Conservation (phyloP, 2,888 invertebrate species). For the Linnaemya tessellans region DNA sequence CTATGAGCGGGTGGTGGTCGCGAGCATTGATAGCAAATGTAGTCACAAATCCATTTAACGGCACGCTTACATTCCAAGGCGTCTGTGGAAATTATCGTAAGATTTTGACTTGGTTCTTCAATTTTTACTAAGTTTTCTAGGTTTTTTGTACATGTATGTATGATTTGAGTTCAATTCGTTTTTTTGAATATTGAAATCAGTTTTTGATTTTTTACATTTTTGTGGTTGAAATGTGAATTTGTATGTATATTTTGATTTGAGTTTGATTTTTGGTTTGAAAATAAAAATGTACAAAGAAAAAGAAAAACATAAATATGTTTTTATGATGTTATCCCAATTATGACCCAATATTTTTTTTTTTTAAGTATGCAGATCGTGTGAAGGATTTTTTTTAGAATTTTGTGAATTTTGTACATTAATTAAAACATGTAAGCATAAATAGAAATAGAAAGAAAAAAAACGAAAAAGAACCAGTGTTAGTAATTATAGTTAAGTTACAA, state of each 20-base stretch:
- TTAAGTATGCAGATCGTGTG: slow-evolving; percentile 51
- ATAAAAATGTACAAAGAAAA: slow-evolving; percentile 75
- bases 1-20: slow-evolving; percentile 97
- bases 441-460: slow-evolving; percentile 74
- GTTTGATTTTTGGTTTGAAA: slow-evolving; percentile 66
- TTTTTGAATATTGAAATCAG: slow-evolving; percentile 56
- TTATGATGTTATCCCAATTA: slow-evolving; percentile 73
- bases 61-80: slow-evolving; percentile 94
- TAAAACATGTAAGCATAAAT: slow-evolving; percentile 68
- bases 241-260: slow-evolving; percentile 68
- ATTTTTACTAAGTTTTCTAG: slow-evolving; percentile 83
- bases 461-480: slow-evolving; percentile 78
- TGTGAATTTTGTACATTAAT: slow-evolving; percentile 42
- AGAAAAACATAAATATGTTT: slow-evolving; percentile 75
- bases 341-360: slow-evolving; percentile 70
- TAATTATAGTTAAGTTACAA: slow-evolving; percentile 78
- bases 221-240: slow-evolving; percentile 71
- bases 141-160: slow-evolving; percentile 69
- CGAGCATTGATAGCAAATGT: slow-evolving; percentile 97
- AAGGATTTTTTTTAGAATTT: slow-evolving; percentile 18
- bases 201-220: slow-evolving; percentile 65
- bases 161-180: slow-evolving; percentile 71
- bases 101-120: slow-evolving; percentile 83
- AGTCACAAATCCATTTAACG: slow-evolving; percentile 99
- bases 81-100: slow-evolving; percentile 86